A percentile compares a stretch with the other conserved stretches of the same genome.
Evolutionary conservation across 2,113 vertebrate species (phyloP).

Genomic region (Nannospalax galili): DNA sequence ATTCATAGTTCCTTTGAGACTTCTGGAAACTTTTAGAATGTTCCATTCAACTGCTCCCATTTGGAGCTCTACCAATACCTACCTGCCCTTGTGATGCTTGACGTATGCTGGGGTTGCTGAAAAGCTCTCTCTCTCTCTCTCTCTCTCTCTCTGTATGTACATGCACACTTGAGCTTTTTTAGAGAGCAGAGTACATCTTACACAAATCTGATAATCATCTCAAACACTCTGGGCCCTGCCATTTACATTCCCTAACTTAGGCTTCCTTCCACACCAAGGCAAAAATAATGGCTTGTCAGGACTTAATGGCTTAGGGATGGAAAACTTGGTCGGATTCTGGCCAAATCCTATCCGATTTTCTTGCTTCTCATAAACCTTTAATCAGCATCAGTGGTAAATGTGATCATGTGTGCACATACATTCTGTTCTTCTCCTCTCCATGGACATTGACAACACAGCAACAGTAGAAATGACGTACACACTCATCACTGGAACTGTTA

Average conservation of each 20-base stretch:
- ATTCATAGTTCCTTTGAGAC: neutral
- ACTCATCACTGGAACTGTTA: conserved; percentile 72
- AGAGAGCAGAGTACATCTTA: conserved; percentile 85
- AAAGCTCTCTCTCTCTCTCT: conserved; percentile 29
- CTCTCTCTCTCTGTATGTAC: too few species aligned
- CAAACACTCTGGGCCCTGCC: conserved; percentile 80
- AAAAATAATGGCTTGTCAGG: conserved; percentile 86
- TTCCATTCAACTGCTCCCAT: rapidly evolving
- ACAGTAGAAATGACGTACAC: conserved; percentile 70
- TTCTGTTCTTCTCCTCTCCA: neutral
- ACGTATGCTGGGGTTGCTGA: conserved; percentile 75
- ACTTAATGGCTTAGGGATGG: conserved; percentile 89
- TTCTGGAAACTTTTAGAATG: conserved; percentile 9
- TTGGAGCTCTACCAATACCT: neutral
- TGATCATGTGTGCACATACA: neutral
- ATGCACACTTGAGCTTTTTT: conserved; percentile 65
- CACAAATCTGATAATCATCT: conserved; percentile 87
- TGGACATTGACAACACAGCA: conserved; percentile 79
- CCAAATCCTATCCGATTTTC: conserved; percentile 91
- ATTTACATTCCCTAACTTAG: conserved; percentile 80
- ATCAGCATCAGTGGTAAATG: conserved; percentile 83
- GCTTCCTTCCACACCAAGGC: conserved; percentile 76
- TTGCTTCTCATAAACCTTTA: conserved; percentile 89
- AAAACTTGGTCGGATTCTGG: conserved; percentile 88
- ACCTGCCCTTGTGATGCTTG: conserved; percentile 70